Evolutionary conservation across 2,113 vertebrate species (phyloP).

Genomic region (Mesembrinibis cayennensis): DNA sequence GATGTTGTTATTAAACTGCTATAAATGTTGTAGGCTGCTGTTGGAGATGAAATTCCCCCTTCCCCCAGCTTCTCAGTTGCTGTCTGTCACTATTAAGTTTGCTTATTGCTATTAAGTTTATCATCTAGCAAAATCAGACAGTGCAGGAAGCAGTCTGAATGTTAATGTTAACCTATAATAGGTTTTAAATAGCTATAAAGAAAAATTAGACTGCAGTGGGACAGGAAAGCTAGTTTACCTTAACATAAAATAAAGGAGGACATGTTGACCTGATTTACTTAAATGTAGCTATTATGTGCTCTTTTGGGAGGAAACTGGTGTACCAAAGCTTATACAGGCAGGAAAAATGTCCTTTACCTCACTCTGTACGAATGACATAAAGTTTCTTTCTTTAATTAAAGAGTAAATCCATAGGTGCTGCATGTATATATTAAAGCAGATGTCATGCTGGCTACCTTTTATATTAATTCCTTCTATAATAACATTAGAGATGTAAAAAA

Average conservation of each 20-base stretch:
- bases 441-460: neutral
- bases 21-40: neutral
- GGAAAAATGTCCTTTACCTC: conserved; percentile 45
- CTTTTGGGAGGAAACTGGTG: conserved; percentile 50
- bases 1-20: conserved; percentile 29
- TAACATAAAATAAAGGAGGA: conserved; percentile 55
- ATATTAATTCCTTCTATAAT: neutral
- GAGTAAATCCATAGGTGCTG: conserved; percentile 4
- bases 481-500: neutral
- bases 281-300: conserved; percentile 46
- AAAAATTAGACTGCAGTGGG: conserved; percentile 22
- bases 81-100: conserved; percentile 15
- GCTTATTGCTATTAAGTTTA: conserved; percentile 33
- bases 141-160: conserved; percentile 47
- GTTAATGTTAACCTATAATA: conserved; percentile 39
- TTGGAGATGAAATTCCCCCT: neutral
- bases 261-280: conserved; percentile 55
- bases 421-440: neutral
- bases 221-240: conserved; percentile 62
- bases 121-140: conserved; percentile 57
- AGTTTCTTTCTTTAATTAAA: conserved; percentile 27
- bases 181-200: conserved; percentile 56
- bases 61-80: neutral
- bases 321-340: conserved; percentile 30
- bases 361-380: conserved; percentile 8